Evolutionary conservation across 2,797 vertebrate genomes (phyloP).

Genomic region (Poeciliopsis infans): DNA sequence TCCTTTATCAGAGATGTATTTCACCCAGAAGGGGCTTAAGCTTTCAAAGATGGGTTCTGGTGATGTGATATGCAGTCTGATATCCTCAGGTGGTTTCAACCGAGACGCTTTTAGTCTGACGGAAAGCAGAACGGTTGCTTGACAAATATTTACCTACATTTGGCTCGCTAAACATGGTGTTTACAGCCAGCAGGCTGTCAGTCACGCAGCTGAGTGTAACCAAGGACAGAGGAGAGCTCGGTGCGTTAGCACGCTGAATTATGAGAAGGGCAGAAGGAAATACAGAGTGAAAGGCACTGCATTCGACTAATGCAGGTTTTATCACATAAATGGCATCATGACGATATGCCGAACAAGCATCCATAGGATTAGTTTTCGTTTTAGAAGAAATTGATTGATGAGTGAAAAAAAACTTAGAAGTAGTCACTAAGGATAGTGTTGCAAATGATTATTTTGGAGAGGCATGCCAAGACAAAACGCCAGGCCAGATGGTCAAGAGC

Average conservation of each 20-base stretch:
- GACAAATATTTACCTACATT: constrained; percentile 50
- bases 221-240: constrained; percentile 8
- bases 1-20: constrained; percentile 53
- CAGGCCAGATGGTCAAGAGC: no score
- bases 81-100: constrained; percentile 38
- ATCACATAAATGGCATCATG: not conserved
- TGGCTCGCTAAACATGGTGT: constrained; percentile 32
- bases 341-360: not conserved
- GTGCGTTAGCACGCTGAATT: constrained; percentile 20
- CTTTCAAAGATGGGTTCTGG: constrained; percentile 31
- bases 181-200: constrained; percentile 23
- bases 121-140: constrained; percentile 17
- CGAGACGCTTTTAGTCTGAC: constrained; percentile 6
- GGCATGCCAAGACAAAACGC: no score
- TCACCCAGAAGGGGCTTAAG: constrained; percentile 27
- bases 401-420: not conserved
- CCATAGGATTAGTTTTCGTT: not conserved
- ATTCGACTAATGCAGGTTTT: not conserved
- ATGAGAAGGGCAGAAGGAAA: not conserved
- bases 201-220: constrained; percentile 29
- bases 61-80: constrained; percentile 45
- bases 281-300: not conserved
- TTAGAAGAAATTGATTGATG: not conserved
- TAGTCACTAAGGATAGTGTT: not conserved
- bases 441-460: not conserved